Conservation (phyloP, 2,113 vertebrate species). For the Rhea americana region DNA sequence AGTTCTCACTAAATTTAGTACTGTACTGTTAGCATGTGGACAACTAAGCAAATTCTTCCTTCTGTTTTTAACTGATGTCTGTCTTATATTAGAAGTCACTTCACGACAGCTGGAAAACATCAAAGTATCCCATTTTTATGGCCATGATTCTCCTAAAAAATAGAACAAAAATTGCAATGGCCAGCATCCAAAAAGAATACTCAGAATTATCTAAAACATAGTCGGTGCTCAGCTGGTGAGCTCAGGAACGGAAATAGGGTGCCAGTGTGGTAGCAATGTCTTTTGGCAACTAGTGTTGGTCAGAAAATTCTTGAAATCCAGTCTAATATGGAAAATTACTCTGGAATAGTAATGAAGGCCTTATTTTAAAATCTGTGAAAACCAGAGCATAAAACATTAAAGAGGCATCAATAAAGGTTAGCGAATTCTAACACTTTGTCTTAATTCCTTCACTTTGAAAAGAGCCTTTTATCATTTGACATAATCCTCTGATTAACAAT, state of each 20-base stretch:
- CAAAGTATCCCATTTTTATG: not conserved
- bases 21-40: not conserved
- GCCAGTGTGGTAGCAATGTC: not conserved
- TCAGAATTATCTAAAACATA: not conserved
- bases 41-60: not conserved
- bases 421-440: not conserved
- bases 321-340: not conserved
- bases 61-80: not conserved
- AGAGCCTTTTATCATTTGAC: slow-evolving; percentile 11
- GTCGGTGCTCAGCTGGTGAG: not conserved
- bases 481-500: slow-evolving; percentile 27
- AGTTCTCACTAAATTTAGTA: not conserved
- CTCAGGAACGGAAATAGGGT: not conserved
- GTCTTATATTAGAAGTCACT: not conserved
- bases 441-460: slow-evolving; percentile 45
- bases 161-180: not conserved
- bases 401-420: not conserved
- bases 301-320: not conserved
- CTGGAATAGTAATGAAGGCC: not conserved
- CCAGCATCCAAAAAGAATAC: not conserved
- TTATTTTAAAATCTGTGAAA: not conserved
- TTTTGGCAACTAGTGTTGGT: not conserved
- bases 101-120: not conserved
- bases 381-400: not conserved
- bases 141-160: not conserved